phyloP scores from a whole-genome alignment of 2,888 invertebrate species.

The Antheraea yamamai region DNA sequence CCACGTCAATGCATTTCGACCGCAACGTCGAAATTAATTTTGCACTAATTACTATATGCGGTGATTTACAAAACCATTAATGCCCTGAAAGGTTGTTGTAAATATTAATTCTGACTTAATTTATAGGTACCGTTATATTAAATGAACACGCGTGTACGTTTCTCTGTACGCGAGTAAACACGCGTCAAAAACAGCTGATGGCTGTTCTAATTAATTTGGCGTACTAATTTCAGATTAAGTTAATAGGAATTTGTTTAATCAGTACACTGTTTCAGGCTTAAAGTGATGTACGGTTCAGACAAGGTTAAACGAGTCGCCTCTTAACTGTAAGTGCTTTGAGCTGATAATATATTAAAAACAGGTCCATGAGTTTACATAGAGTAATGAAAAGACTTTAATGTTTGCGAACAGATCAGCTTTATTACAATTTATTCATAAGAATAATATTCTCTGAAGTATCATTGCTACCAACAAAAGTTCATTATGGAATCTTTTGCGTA shows the following conservation, averaged over 20 bases:
- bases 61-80: slow-evolving; percentile 23
- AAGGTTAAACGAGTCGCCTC: background rate
- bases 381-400: background rate
- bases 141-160: background rate
- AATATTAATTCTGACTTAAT: slow-evolving; percentile 18
- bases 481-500: too few species aligned
- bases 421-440: too few species aligned
- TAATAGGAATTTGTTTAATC: background rate
- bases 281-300: background rate
- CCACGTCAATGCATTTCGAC: slow-evolving; percentile 13
- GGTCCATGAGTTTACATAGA: background rate
- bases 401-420: too few species aligned
- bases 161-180: background rate
- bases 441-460: too few species aligned
- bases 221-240: background rate
- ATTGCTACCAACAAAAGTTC: too few species aligned
- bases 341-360: background rate
- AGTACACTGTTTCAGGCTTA: background rate
- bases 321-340: background rate
- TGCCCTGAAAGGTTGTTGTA: slow-evolving; percentile 18
- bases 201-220: background rate
- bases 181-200: slow-evolving; percentile 5
- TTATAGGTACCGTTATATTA: slow-evolving; percentile 8
- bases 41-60: slow-evolving; percentile 18
- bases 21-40: slow-evolving; percentile 19